These are phyloP conservation scores for Linepithema humile DNA, from an alignment of 1,140 invertebrate genomes.

Conservation along the genomic window DNA sequence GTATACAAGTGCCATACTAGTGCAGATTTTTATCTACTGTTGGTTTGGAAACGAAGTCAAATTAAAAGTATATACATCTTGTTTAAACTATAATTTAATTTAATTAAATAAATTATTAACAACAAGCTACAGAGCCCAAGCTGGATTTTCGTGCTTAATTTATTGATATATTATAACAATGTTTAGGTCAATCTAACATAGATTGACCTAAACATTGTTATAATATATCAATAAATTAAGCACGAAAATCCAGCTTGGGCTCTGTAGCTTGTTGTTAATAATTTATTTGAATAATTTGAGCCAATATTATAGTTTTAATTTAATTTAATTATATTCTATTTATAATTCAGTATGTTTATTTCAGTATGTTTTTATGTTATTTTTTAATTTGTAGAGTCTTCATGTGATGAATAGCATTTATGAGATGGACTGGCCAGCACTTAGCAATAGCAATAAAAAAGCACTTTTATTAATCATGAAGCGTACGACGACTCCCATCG, in stretches of 20 bases:
- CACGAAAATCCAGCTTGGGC: no score
- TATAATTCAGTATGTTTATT: neutral
- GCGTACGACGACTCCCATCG: constrained; percentile 54
- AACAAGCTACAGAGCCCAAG: no score
- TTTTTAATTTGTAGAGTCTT: constrained; percentile 51
- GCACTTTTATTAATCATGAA: constrained; percentile 64
- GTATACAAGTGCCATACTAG: constrained; percentile 55
- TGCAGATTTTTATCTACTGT: constrained; percentile 84
- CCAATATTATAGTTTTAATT: no score
- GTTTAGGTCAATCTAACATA: no score
- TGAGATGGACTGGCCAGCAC: constrained; percentile 60
- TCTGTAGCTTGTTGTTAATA: no score
- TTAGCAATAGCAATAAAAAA: constrained; percentile 51
- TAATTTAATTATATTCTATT: no score
- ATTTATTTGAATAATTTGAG: no score
- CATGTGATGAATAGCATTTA: constrained; percentile 51
- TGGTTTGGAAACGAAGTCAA: constrained; percentile 86
- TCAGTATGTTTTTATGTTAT: neutral
- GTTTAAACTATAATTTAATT: neutral
- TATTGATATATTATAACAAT: no score
- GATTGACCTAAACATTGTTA: no score
- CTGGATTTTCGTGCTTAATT: no score
- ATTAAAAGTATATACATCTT: constrained; percentile 43
- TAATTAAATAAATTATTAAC: neutral
- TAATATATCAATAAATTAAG: no score